Conservation (phyloP, 2,113 vertebrate genomes). For the Taxidea taxus region DNA sequence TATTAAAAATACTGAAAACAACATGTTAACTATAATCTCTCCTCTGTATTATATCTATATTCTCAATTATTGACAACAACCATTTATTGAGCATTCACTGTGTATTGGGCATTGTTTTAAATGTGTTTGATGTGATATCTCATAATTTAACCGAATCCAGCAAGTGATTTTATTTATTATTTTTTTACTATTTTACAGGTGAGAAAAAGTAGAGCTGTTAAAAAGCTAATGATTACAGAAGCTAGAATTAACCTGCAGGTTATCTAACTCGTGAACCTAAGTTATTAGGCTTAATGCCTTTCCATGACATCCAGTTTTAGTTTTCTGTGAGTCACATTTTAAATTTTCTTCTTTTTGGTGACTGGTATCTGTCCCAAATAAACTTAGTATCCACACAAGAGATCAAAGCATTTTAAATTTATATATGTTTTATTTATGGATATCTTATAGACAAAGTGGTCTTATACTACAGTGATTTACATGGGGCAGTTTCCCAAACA, state of each 20-base stretch:
- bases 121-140: not conserved
- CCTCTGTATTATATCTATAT: not conserved
- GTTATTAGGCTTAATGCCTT: not conserved
- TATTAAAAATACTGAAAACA: not conserved
- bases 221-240: not conserved
- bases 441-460: not conserved
- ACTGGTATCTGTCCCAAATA: not conserved
- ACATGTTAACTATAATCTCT: not conserved
- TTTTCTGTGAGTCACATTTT: not conserved
- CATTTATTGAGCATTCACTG: not conserved
- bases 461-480: not conserved
- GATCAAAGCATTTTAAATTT: conserved; percentile 11
- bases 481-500: not conserved
- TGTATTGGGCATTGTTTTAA: not conserved
- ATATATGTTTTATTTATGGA: not conserved
- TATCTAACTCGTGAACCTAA: not conserved
- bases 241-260: not conserved
- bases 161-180: not conserved
- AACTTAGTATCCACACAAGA: not conserved
- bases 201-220: not conserved
- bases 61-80: not conserved
- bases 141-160: not conserved
- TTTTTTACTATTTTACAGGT: not conserved
- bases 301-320: not conserved
- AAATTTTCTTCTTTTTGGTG: not conserved